Evolutionary conservation across 1,140 invertebrate genomes (phyloP).

Genomic region (Penaeus chinensis): DNA sequence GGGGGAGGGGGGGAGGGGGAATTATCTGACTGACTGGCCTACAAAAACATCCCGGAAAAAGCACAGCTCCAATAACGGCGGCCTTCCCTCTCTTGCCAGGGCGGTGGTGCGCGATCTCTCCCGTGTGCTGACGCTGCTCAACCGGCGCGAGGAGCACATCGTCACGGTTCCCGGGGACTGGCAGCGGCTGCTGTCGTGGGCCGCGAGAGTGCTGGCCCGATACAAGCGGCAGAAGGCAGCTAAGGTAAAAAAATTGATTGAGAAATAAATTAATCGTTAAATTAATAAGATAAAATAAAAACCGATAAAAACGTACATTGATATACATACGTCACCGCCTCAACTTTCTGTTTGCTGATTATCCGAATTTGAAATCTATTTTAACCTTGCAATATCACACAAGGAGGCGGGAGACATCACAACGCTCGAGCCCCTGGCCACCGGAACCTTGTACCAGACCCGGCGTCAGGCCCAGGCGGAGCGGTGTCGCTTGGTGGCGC

Average conservation of each 20-base stretch:
- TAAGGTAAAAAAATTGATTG: conserved; percentile 64
- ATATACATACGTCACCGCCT: background rate
- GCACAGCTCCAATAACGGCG: no score
- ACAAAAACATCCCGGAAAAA: background rate
- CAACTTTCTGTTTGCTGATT: background rate
- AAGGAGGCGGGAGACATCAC: conserved; percentile 44
- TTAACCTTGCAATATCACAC: background rate
- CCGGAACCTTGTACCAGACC: conserved; percentile 52
- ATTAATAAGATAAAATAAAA: no score
- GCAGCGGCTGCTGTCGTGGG: conserved; percentile 80
- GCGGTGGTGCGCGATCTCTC: conserved; percentile 80
- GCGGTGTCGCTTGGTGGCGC: conserved; percentile 43
- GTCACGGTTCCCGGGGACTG: conserved; percentile 81
- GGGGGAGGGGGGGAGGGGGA: background rate
- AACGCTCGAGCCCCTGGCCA: conserved; percentile 16
- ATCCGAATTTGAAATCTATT: background rate
- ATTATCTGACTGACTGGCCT: background rate
- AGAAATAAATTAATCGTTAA: background rate
- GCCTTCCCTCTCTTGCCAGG: conserved; percentile 69
- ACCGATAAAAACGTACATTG: no score
- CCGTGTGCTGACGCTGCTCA: conserved; percentile 79
- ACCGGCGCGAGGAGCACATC: conserved; percentile 76
- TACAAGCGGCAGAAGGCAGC: conserved; percentile 76
- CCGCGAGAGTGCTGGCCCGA: conserved; percentile 77
- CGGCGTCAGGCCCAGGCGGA: conserved; percentile 54